Percentiles rank a stretch among this genome's conserved stretches.
Conservation (phyloP, 2,888 invertebrate genomes). For the Leucoma salicis region DNA sequence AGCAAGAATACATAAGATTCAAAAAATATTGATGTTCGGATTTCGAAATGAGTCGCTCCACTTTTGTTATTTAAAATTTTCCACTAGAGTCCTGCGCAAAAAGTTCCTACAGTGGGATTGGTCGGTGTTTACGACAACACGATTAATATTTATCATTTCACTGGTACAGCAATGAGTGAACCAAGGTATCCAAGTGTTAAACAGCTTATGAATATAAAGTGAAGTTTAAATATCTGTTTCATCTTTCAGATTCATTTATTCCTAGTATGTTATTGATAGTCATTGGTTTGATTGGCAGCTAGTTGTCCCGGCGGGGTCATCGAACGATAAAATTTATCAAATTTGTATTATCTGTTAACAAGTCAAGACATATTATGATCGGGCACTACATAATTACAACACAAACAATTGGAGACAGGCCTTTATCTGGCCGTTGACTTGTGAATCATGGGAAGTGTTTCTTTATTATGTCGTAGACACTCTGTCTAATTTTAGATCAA, state of each 20-base stretch:
- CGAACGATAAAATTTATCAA: slow-evolving; percentile 66
- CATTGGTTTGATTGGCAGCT: slow-evolving; percentile 40
- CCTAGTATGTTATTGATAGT: slow-evolving; percentile 38
- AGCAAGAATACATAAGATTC: slow-evolving; percentile 45
- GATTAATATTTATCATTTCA: slow-evolving; percentile 70
- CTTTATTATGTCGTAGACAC: slow-evolving; percentile 21
- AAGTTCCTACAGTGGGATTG: slow-evolving; percentile 41
- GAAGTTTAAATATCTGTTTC: slow-evolving; percentile 50
- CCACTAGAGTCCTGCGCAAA: slow-evolving; percentile 45
- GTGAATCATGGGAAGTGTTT: slow-evolving; percentile 37
- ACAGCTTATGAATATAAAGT: slow-evolving; percentile 67
- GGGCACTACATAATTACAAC: slow-evolving; percentile 46
- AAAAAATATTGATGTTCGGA: slow-evolving; percentile 38
- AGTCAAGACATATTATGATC: slow-evolving; percentile 56
- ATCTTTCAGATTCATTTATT: slow-evolving; percentile 58
- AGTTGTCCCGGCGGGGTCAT: slow-evolving; percentile 49
- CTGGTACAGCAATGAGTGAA: slow-evolving; percentile 55
- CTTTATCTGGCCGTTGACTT: slow-evolving; percentile 55
- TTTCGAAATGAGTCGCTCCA: slow-evolving; percentile 47
- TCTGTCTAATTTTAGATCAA: slow-evolving; percentile 28
- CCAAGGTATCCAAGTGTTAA: slow-evolving; percentile 57
- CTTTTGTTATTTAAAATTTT: slow-evolving; percentile 51
- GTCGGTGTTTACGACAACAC: slow-evolving; percentile 40
- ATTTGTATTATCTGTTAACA: slow-evolving; percentile 52
- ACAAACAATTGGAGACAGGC: slow-evolving; percentile 41